Percentiles rank a stretch among this genome's conserved stretches.
These are phyloP conservation scores for Epizoanthus ramosus DNA, from an alignment of 92 coral and sea anemone genomes.

Conservation along the genomic window DNA sequence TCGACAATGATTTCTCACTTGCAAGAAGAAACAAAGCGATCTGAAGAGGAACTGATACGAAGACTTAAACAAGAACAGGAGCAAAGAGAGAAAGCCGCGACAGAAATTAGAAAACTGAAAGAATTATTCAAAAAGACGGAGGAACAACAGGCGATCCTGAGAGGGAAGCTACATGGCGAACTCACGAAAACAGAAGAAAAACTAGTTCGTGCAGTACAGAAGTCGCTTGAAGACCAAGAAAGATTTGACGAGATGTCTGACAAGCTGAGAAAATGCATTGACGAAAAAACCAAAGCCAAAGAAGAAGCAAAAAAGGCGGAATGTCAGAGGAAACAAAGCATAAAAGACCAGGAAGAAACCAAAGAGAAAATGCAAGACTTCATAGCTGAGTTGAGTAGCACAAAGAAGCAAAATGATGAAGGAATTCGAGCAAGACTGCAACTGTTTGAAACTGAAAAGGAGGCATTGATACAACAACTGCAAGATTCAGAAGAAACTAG, in stretches of 20 bases:
- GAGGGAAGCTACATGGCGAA: background rate
- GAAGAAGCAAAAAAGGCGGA: background rate
- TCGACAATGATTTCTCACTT: background rate
- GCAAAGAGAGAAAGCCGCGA: constrained; percentile 10
- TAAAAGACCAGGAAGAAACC: constrained; percentile 16
- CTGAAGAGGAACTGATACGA: constrained; percentile 4
- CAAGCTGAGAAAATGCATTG: constrained; percentile 3
- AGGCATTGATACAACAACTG: background rate
- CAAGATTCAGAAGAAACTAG: background rate
- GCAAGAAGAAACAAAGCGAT: background rate
- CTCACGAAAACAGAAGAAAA: constrained; percentile 5
- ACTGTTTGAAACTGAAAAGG: constrained; percentile 10
- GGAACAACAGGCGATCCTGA: background rate
- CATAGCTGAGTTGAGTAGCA: background rate
- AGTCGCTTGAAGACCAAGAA: constrained; percentile 1
- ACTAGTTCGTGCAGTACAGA: background rate
- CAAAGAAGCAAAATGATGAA: background rate
- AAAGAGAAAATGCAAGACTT: background rate
- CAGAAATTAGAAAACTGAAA: background rate
- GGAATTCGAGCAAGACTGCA: background rate
- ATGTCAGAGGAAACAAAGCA: background rate
- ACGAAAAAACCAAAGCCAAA: constrained; percentile 18
- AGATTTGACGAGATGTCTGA: background rate
- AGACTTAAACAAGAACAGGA: background rate
- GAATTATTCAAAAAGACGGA: background rate